A percentile compares a stretch with the other conserved stretches of the same genome.
Evolutionary conservation across 2,888 invertebrate genomes (phyloP).

Genomic region (Incurvaria masculella): DNA sequence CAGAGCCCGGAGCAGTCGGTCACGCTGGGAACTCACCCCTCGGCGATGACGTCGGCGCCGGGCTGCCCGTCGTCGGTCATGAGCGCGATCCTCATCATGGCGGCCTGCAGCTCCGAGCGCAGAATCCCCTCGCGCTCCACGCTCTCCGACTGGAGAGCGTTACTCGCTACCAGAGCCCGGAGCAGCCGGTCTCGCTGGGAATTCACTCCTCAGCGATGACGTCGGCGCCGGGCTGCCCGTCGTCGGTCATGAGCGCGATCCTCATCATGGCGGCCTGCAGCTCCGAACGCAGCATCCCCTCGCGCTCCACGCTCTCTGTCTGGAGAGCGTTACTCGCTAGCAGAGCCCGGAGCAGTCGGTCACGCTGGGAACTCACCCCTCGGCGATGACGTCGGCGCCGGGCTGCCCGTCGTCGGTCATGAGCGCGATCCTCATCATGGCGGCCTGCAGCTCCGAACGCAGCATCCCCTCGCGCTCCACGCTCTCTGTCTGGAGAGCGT

Average conservation of each 20-base stretch:
- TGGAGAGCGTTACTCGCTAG: no score
- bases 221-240: constrained; percentile 37
- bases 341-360: no score
- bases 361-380: no score
- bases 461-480: constrained; percentile 44
- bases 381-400: constrained; percentile 49
- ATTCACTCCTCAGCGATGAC: constrained; percentile 60
- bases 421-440: constrained; percentile 57
- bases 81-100: constrained; percentile 57
- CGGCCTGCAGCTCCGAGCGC: no score
- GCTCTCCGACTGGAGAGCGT: constrained; percentile 45
- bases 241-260: constrained; percentile 53
- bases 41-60: constrained; percentile 49
- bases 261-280: constrained; percentile 57
- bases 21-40: no score
- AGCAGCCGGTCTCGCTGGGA: no score
- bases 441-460: no score
- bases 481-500: constrained; percentile 45
- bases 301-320: constrained; percentile 41
- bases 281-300: constrained; percentile 43
- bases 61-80: constrained; percentile 45
- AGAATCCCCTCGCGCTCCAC: constrained; percentile 44
- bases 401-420: constrained; percentile 45
- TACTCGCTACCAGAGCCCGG: no score
- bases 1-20: no score